Base-by-base conservation (phyloP, 1,140 invertebrate species). In the Popillia japonica region DNA sequence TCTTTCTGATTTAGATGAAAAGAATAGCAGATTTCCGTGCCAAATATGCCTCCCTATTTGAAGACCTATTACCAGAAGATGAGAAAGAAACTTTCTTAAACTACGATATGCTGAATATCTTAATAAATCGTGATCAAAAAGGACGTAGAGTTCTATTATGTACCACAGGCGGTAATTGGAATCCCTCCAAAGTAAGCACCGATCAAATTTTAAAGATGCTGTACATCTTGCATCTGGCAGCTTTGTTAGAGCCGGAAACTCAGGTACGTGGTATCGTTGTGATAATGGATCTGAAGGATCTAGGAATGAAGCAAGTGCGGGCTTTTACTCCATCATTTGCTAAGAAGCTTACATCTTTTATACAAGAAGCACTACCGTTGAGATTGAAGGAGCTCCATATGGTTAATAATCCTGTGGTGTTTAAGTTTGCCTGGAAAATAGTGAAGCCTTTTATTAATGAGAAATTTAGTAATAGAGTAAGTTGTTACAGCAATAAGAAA, bases 21-120 rank as follows among this genome's bases (percentile, higher is more conserved):
- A 89, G 93, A 81, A 88, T 92, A 14, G 92, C 93, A 1, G 90
- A 91, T 40, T 96, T 95, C 83, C 93, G 91, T 82, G 88, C 90
- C 6, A 93, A 93, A 78, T 89, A 96, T 81, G 89, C 90, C 0
- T 80, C 87, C 0, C 81, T 94, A 0, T 81, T 95, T 9, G 87
- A 90, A 40, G 90, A 91, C 59, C 81, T 95, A n/a, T 83, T 91
- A 81, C 92, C 93, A 0, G 87, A 87, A 14, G 90, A 92, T 27
- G 93, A 94, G 78, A 90, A 91, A 82, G 85, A 87, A 0, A 88
- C 91, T 6, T 90, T 95, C 76, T 83, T 91, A 0, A 89, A 94
- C 6, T 88, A 92, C 81, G 90, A 92, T 78, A 90, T 95, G 0
- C 91, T 94, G 0, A 96, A 95, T 83, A 93, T 85, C 48, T 77